Percentiles rank a stretch among this genome's conserved stretches.
These are phyloP conservation scores for Paratilapia polleni DNA, from an alignment of 2,113 vertebrate genomes.

Conservation along the genomic window DNA sequence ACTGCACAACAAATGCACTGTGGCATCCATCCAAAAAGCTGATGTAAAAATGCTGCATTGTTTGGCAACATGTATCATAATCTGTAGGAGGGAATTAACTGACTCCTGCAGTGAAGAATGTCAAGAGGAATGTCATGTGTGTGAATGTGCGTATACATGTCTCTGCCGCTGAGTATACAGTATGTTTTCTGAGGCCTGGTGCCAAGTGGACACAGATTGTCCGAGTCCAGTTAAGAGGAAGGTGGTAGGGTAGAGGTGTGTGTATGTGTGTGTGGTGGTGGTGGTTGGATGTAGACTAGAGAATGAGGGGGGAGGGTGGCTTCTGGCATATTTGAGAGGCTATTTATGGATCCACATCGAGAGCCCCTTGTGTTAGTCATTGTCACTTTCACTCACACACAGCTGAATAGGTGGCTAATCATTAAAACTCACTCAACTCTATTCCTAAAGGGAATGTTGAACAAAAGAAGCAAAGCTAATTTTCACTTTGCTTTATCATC, in stretches of 20 bases:
- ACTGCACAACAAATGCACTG: not conserved
- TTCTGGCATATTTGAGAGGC: slow-evolving; percentile 51
- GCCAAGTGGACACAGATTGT: slow-evolving; percentile 70
- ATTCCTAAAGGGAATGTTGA: slow-evolving; percentile 22
- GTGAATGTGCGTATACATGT: slow-evolving; percentile 20
- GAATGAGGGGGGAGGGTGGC: slow-evolving; percentile 44
- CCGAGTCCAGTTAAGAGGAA: slow-evolving; percentile 27
- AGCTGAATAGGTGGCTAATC: slow-evolving; percentile 60
- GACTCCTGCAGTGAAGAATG: slow-evolving; percentile 46
- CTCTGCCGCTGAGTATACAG: slow-evolving; percentile 25
- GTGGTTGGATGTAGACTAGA: slow-evolving; percentile 7
- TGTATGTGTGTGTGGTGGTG: slow-evolving; percentile 2
- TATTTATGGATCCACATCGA: slow-evolving; percentile 68
- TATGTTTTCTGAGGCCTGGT: slow-evolving; percentile 21
- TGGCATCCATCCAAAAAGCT: slow-evolving; percentile 36
- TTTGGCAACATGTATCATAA: slow-evolving; percentile 62
- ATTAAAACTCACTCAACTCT: slow-evolving; percentile 53
- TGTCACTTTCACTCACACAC: slow-evolving; percentile 60
- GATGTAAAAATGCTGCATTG: slow-evolving; percentile 63
- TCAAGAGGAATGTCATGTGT: slow-evolving; percentile 40
- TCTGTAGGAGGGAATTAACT: slow-evolving; percentile 65
- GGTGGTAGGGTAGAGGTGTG: slow-evolving; percentile 27
- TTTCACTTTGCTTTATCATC: slow-evolving; percentile 22
- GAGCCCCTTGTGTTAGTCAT: slow-evolving; percentile 61
- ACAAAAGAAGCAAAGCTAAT: slow-evolving; percentile 48